Base-by-base conservation (phyloP, 2,113 vertebrate species). In the Tyrannus savana region DNA sequence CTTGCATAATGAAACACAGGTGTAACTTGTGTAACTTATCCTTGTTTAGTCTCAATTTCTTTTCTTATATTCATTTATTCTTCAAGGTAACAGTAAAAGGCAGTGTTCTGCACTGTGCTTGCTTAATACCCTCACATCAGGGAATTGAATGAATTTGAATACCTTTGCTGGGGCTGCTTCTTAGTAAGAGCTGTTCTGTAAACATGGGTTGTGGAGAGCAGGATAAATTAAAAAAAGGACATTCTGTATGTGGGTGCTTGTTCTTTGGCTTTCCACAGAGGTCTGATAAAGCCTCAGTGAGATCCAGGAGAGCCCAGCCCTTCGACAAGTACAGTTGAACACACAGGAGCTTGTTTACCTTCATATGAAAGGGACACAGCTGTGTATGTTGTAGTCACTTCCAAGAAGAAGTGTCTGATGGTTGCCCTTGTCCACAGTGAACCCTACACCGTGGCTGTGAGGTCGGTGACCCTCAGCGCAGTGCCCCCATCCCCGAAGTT, bases 371-470 rank as follows among this genome's bases (percentile, higher is more conserved):
- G 52, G 6, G 17, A 30, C 42, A 28, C 21, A 47, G 62, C 23
- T 56, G 6, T 67, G n/a, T n/a, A 7, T 5, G 8, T 3, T 44
- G 15, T 15, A 19, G 63, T 63, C n/a, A 25, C 71, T 84, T 62
- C 74, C 28, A 4, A 91, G 74, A 55, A 41, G 35, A 66, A 63
- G 41, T 18, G 41, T 84, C 92, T 63, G 30, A 66, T 84, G 75
- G 30, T 75, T 92, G 30, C 52, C 56, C 24, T 86, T 85, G 93
- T 64, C 47, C 52, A 74, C 92, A 98, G 98, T 41, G 95, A 98
- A 68, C 96, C 97, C 49, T 98, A 98, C 52, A 21, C 52, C 3
- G 94, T 98, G 60, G 98, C 98, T 4, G 84, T 94, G 28, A 97
- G 92, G 78, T 98, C 98, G 0, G 97, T 98, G 52, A 91, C 92